Conservation (phyloP, 2,888 invertebrate genomes). For the Notocelia uddmanniana region DNA sequence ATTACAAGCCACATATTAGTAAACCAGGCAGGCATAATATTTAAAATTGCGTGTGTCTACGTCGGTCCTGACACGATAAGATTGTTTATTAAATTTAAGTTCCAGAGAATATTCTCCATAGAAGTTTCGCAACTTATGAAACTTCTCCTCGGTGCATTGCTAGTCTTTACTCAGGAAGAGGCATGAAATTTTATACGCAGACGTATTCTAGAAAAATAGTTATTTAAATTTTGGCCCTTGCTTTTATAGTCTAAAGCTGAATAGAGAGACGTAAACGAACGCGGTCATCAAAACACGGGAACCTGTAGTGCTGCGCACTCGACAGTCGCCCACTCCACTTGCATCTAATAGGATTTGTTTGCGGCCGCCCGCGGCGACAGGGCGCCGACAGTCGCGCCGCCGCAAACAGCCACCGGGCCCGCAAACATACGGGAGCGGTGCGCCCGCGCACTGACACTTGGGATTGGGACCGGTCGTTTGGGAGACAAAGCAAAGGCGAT, state of each 20-base stretch:
- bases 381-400: constrained; percentile 25
- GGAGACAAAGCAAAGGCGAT: not conserved
- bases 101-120: no score
- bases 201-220: not conserved
- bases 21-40: no score
- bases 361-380: constrained; percentile 24
- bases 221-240: not conserved
- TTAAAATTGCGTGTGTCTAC: no score
- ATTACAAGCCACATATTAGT: no score
- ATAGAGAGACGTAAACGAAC: constrained; percentile 8
- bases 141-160: no score
- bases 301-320: constrained; percentile 8
- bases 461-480: not conserved
- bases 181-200: not conserved
- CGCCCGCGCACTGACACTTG: not conserved
- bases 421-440: constrained; percentile 30
- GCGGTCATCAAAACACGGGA: constrained; percentile 7
- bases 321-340: constrained; percentile 13
- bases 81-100: no score
- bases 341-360: constrained; percentile 18
- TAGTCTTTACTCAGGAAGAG: not conserved
- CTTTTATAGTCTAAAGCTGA: not conserved
- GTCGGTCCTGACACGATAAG: no score
- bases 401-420: constrained; percentile 17
- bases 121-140: no score